phyloP scores from a whole-genome alignment of 1,140 invertebrate species.

The Cydia splendana region DNA sequence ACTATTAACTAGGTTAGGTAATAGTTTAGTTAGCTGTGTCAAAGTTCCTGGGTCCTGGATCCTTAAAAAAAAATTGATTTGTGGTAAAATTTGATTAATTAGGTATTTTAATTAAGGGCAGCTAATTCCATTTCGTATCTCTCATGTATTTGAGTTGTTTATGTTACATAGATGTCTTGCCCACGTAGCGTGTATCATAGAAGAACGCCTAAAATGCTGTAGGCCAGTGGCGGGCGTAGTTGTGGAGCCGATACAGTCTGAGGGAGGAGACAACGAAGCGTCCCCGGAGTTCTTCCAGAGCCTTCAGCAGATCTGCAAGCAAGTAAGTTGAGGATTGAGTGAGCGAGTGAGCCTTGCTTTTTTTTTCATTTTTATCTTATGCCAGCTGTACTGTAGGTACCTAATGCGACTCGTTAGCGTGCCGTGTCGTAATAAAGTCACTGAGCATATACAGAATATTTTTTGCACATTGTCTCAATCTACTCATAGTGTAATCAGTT shows the following conservation, averaged over 20 bases:
- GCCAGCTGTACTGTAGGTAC: too few relatives aligned
- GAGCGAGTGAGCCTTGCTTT: neutral
- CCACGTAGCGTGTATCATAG: constrained; percentile 89
- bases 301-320: constrained; percentile 91
- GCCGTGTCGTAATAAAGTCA: too few relatives aligned
- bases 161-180: constrained; percentile 75
- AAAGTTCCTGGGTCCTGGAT: too few relatives aligned
- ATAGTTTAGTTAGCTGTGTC: too few relatives aligned
- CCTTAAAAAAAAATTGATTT: too few relatives aligned
- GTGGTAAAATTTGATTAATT: too few relatives aligned
- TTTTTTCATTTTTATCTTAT: neutral
- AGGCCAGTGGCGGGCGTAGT: constrained; percentile 96
- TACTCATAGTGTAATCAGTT: too few relatives aligned
- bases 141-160: neutral
- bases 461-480: too few relatives aligned
- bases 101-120: neutral
- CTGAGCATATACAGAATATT: too few relatives aligned
- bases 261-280: constrained; percentile 98
- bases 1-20: too few relatives aligned
- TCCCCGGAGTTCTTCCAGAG: constrained; percentile 95
- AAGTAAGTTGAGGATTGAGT: constrained; percentile 77
- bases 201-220: constrained; percentile 87
- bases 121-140: neutral
- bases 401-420: too few relatives aligned
- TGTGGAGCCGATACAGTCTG: constrained; percentile 98